Percentiles rank a stretch among this genome's conserved stretches.
Evolutionary conservation across 2,113 vertebrate genomes (phyloP).

Genomic region (Actinemys pallida): DNA sequence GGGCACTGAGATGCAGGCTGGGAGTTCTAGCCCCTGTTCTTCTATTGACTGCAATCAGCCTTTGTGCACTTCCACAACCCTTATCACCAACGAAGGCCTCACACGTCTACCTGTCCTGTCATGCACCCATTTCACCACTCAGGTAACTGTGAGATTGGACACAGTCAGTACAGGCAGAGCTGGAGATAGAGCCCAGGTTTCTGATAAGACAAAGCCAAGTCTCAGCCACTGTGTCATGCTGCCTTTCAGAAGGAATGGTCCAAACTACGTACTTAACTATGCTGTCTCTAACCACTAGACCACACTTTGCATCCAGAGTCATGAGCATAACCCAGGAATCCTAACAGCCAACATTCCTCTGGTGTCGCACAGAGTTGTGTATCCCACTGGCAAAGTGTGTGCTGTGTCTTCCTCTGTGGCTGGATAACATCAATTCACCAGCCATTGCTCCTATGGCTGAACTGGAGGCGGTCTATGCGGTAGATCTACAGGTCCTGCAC

Average conservation of each 20-base stretch:
- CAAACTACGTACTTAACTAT: not conserved
- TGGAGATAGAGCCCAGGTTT: not conserved
- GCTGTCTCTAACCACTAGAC: not conserved
- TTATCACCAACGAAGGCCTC: not conserved
- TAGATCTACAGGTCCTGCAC: not conserved
- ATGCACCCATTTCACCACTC: not conserved
- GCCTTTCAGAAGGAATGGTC: not conserved
- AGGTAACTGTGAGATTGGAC: not conserved
- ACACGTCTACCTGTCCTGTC: not conserved
- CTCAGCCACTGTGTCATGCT: not conserved
- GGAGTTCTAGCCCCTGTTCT: not conserved
- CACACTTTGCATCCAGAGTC: not conserved
- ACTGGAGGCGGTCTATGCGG: too few species aligned
- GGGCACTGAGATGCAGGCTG: not conserved
- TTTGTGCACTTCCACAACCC: not conserved
- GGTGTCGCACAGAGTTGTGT: not conserved
- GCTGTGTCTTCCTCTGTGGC: not conserved
- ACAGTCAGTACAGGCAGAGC: not conserved
- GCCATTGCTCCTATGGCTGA: not conserved
- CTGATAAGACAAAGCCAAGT: not conserved
- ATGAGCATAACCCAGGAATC: not conserved
- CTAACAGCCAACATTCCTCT: not conserved
- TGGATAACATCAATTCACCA: not conserved
- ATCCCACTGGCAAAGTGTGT: accelerated
- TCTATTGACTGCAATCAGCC: not conserved